These are phyloP conservation scores for Himalopsyche japonica DNA, from an alignment of 2,888 invertebrate genomes.

Conservation along the genomic window DNA sequence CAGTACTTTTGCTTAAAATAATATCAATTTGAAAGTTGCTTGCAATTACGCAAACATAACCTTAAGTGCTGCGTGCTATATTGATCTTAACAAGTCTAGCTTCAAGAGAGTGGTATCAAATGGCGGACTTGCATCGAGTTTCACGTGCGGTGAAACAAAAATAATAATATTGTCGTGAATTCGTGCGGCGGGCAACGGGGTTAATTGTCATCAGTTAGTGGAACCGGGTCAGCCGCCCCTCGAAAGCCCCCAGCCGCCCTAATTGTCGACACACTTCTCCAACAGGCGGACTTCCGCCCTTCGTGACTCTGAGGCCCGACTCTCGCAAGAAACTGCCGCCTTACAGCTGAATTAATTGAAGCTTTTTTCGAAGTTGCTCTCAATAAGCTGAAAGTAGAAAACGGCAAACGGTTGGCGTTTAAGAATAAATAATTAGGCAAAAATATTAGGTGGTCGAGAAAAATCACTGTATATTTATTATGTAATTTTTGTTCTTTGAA, in stretches of 20 bases:
- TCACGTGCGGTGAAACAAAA: neutral
- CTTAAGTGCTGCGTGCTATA: neutral
- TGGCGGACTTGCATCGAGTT: neutral
- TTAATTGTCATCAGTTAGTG: conserved; percentile 26
- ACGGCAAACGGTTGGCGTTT: neutral
- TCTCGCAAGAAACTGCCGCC: neutral
- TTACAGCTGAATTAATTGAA: neutral
- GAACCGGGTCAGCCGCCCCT: conserved; percentile 24
- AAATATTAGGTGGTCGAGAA: too few relatives aligned
- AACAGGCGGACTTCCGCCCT: conserved; percentile 1
- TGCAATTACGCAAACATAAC: neutral
- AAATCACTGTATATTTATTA: too few relatives aligned
- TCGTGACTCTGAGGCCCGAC: neutral
- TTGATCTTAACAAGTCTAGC: neutral
- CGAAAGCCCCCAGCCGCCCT: neutral
- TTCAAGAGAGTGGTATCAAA: neutral
- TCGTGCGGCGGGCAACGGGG: conserved; percentile 25
- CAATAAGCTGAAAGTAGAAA: neutral
- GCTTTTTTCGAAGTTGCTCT: neutral
- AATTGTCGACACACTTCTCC: conserved; percentile 23
- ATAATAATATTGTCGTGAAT: neutral
- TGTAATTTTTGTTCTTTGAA: too few relatives aligned
- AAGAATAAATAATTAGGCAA: too few relatives aligned
- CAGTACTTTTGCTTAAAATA: neutral
- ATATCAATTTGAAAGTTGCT: neutral